phyloP scores from a whole-genome alignment of 1,140 invertebrate species.

The Littorina saxatilis region DNA sequence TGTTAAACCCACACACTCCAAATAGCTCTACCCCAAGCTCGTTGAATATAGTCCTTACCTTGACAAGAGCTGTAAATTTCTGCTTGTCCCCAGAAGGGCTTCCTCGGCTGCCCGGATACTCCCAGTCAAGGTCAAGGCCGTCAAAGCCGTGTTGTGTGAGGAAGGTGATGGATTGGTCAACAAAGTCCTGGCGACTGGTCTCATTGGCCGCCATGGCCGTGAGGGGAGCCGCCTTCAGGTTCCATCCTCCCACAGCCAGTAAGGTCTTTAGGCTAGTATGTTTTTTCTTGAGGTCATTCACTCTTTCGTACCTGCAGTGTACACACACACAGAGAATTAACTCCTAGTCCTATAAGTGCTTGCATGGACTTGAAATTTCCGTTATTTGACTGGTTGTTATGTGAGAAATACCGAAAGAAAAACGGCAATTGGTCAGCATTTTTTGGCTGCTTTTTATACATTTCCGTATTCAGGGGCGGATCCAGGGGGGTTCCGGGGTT shows the following conservation, averaged over 20 bases:
- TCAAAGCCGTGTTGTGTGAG: constrained; percentile 78
- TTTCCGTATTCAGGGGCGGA: too few relatives aligned
- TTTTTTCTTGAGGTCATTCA: constrained; percentile 84
- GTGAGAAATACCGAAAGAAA: too few relatives aligned
- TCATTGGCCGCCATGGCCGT: constrained; percentile 65
- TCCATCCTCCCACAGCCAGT: constrained; percentile 97
- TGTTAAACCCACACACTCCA: not conserved
- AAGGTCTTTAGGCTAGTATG: constrained; percentile 95
- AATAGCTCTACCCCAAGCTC: not conserved
- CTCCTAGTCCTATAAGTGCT: too few relatives aligned
- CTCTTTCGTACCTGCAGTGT: constrained; percentile 58
- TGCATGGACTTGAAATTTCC: too few relatives aligned
- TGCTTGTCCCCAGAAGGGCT: not conserved
- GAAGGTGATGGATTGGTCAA: constrained; percentile 85
- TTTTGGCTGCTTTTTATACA: too few relatives aligned
- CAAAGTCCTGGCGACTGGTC: constrained; percentile 59
- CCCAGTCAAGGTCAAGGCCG: constrained; percentile 65
- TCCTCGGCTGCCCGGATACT: constrained; percentile 58
- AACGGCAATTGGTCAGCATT: too few relatives aligned
- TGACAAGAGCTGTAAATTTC: not conserved
- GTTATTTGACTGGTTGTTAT: too few relatives aligned
- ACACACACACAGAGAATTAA: too few relatives aligned
- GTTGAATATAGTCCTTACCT: not conserved
- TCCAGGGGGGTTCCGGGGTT: too few relatives aligned
- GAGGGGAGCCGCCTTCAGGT: constrained; percentile 90